Percentiles rank a stretch among this genome's conserved stretches.
Conservation (phyloP, 2,888 invertebrate genomes). For the Chrysolina haemoptera region DNA sequence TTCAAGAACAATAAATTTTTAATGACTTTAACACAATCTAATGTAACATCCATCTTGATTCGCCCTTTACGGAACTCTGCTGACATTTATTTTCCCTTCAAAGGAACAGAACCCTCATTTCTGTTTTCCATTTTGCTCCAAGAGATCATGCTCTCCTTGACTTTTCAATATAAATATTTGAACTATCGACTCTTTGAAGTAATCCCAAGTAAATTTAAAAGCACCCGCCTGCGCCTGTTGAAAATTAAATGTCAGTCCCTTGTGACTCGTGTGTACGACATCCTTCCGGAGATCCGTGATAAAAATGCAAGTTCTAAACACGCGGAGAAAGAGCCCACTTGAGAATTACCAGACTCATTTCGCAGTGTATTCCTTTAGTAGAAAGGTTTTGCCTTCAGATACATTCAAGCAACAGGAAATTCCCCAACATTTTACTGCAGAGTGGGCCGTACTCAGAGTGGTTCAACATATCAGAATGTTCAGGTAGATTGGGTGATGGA, state of each 20-base stretch:
- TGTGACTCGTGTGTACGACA: conserved; percentile 2
- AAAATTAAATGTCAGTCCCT: conserved; percentile 7
- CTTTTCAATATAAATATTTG: background rate
- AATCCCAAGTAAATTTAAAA: background rate
- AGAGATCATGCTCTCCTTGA: background rate
- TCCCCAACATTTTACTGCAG: background rate
- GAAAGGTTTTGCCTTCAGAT: conserved; percentile 35
- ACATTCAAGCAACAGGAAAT: conserved; percentile 40
- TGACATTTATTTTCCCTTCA: no score
- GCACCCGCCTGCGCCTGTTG: background rate
- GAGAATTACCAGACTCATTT: conserved; percentile 42
- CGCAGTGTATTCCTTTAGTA: conserved; percentile 34
- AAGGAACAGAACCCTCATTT: background rate
- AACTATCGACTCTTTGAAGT: background rate
- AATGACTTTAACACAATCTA: no score
- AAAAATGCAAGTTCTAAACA: conserved; percentile 13
- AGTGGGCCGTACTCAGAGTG: conserved; percentile 4
- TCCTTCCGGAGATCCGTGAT: background rate
- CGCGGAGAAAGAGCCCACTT: conserved; percentile 7
- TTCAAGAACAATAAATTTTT: no score
- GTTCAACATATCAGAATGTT: background rate
- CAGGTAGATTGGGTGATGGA: background rate
- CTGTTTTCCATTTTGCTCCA: background rate
- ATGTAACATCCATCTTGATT: no score
- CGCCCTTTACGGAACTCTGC: no score